These are phyloP conservation scores for Pygoscelis antarcticus DNA, from an alignment of 2,113 vertebrate species.

Conservation along the genomic window DNA sequence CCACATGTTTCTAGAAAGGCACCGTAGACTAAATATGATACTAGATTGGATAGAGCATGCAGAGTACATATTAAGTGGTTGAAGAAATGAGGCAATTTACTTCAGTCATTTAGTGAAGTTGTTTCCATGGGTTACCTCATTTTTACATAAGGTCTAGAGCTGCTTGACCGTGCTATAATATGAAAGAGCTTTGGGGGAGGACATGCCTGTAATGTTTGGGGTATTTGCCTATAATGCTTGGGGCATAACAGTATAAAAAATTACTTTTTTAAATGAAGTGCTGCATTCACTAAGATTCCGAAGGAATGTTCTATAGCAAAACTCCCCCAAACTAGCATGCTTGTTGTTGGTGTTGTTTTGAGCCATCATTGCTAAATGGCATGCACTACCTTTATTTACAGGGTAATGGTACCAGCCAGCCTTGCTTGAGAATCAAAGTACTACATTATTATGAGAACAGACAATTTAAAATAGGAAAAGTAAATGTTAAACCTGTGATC, in stretches of 20 bases:
- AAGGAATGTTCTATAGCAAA: neutral
- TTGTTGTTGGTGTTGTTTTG: neutral
- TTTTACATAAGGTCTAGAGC: neutral
- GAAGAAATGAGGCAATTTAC: slow-evolving; percentile 19
- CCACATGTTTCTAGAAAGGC: slow-evolving; percentile 23
- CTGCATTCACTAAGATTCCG: neutral
- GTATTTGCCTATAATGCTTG: neutral
- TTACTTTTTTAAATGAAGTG: neutral
- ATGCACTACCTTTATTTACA: neutral
- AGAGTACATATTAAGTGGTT: neutral
- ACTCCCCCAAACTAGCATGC: neutral
- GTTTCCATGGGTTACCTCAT: neutral
- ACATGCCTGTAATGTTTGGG: neutral
- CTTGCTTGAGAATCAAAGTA: neutral
- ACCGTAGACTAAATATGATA: neutral
- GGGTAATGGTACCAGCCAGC: neutral
- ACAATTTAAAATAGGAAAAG: neutral
- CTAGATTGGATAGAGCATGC: neutral
- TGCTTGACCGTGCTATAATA: neutral
- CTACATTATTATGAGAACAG: neutral
- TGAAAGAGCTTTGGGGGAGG: neutral
- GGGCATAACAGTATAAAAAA: neutral
- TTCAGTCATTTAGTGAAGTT: neutral
- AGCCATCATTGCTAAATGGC: neutral
- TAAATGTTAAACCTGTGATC: neutral